phyloP scores from a whole-genome alignment of 64 coral and sea anemone species.

The Actinia equina region DNA sequence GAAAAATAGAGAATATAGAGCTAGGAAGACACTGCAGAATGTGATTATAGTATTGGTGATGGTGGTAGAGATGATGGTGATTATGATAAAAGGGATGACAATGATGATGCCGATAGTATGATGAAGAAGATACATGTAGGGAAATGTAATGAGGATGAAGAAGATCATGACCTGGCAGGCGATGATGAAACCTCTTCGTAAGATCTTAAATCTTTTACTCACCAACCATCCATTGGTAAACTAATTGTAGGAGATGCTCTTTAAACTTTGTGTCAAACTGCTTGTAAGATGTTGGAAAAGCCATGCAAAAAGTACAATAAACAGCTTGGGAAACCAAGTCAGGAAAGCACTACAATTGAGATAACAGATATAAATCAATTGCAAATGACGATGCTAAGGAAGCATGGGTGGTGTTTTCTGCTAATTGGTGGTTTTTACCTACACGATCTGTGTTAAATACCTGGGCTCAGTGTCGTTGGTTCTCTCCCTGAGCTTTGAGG shows the following conservation, averaged over 20 bases:
- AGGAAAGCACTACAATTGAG: constrained; percentile 55
- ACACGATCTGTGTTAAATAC: too few species aligned
- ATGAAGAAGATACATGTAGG: not conserved
- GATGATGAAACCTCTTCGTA: not conserved
- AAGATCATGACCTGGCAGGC: not conserved
- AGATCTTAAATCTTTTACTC: not conserved
- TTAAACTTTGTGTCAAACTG: constrained; percentile 92
- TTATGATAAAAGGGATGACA: not conserved
- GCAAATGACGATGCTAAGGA: too few species aligned
- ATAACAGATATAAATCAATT: not conserved
- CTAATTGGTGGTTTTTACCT: too few species aligned
- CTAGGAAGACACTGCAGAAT: not conserved
- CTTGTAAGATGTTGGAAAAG: constrained; percentile 89
- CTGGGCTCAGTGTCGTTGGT: too few species aligned
- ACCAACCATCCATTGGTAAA: constrained; percentile 55
- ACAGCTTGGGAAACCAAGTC: constrained; percentile 81
- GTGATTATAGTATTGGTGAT: not conserved
- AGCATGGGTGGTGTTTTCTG: too few species aligned
- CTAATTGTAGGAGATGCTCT: constrained; percentile 63
- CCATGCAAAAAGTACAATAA: constrained; percentile 82
- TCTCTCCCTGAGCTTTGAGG: too few species aligned
- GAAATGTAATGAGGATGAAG: not conserved
- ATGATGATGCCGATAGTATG: not conserved
- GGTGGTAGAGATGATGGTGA: not conserved
- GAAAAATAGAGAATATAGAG: not conserved